Conservation (phyloP, 2,888 invertebrate genomes). For the Drosophila colorata region DNA sequence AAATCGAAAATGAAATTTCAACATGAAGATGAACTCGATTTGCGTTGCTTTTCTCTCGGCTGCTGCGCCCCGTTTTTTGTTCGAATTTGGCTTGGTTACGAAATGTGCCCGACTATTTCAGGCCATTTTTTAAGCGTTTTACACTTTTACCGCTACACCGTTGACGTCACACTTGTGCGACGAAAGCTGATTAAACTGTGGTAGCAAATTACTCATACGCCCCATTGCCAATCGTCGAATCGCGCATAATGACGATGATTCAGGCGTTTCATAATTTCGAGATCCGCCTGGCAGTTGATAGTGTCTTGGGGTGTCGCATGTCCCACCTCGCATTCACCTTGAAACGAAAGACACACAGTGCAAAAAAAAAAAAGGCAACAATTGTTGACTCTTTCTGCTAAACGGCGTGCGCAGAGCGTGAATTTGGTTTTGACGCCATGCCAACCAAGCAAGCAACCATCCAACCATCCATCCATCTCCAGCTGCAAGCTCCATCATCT, state of each 20-base stretch:
- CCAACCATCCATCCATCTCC: conserved; percentile 17
- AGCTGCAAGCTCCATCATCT: conserved; percentile 27
- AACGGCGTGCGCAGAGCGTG: conserved; percentile 33
- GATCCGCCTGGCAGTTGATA: conserved; percentile 62
- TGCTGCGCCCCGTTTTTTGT: conserved; percentile 55
- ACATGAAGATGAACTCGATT: conserved; percentile 49
- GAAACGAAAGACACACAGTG: conserved; percentile 53
- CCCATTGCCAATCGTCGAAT: conserved; percentile 31
- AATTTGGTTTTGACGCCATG: conserved; percentile 33
- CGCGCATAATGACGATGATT: conserved; percentile 61
- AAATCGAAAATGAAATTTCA: conserved; percentile 68
- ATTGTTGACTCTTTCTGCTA: conserved; percentile 44
- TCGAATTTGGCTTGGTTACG: conserved; percentile 50
- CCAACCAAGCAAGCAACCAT: conserved; percentile 9
- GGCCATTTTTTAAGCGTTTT: conserved; percentile 22
- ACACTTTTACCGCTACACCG: conserved; percentile 64
- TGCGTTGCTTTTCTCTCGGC: conserved; percentile 52
- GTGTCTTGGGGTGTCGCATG: conserved; percentile 22
- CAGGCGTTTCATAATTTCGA: conserved; percentile 62
- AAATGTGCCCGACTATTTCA: conserved; percentile 45
- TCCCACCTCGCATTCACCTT: conserved; percentile 65
- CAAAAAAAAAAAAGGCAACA: conserved; percentile 16
- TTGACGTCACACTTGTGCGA: conserved; percentile 64
- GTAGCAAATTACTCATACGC: conserved; percentile 68
- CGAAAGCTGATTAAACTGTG: conserved; percentile 61